Conservation (phyloP, 2,888 invertebrate genomes). For the Catocala nupta region DNA sequence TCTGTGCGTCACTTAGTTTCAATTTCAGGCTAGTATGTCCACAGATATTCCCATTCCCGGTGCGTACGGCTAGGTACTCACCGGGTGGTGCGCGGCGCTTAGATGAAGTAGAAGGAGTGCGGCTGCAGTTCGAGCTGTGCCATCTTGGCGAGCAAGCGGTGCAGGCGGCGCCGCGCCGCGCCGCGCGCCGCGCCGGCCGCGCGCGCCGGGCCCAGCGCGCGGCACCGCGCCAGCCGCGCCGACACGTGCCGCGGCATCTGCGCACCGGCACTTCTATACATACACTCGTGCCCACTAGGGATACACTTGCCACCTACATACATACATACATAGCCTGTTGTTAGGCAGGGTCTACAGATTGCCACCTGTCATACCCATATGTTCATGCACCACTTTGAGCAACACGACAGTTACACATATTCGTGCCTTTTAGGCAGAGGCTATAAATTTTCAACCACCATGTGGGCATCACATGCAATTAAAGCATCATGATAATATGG, state of each 20-base stretch:
- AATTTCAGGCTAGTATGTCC: not conserved
- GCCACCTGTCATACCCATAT: too few relatives aligned
- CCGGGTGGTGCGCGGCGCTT: conserved; percentile 17
- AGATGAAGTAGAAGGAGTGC: conserved; percentile 80
- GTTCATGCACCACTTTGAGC: too few relatives aligned
- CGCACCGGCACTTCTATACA: not conserved
- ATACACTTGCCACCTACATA: not conserved
- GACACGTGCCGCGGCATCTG: conserved; percentile 96
- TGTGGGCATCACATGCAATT: too few relatives aligned
- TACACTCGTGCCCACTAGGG: not conserved
- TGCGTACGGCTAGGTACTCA: not conserved
- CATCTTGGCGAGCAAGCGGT: conserved; percentile 98
- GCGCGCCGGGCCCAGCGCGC: conserved; percentile 54
- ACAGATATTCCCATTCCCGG: not conserved
- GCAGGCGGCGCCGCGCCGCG: conserved; percentile 92
- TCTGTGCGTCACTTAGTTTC: too few relatives aligned
- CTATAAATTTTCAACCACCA: too few relatives aligned
- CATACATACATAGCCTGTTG: too few relatives aligned
- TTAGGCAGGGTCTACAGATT: too few relatives aligned
- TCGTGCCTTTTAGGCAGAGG: too few relatives aligned
- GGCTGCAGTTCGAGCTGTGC: conserved; percentile 95
- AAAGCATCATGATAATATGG: too few relatives aligned
- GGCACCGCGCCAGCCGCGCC: conserved; percentile 93
- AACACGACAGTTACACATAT: too few relatives aligned
- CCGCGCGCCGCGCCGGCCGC: conserved; percentile 90